Base-by-base conservation (phyloP, 2,797 vertebrate genomes). In the Pantherophis vulpinus region DNA sequence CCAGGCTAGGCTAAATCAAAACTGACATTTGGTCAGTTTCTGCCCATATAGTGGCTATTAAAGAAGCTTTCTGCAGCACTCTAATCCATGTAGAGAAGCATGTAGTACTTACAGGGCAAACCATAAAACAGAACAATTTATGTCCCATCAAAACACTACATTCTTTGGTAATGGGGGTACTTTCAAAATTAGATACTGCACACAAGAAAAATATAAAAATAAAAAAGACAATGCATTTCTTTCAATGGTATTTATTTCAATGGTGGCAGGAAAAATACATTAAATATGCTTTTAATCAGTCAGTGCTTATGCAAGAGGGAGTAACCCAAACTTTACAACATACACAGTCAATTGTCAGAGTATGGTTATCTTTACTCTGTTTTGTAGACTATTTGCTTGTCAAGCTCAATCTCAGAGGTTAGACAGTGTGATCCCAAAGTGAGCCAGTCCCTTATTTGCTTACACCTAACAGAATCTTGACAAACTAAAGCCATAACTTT, bases 11-110 rank as follows among this genome's bases (percentile, higher is more conserved):
- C 42, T 63, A 91, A 95, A 92, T 92, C 92, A 94, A 96, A 95
- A 6, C 10, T 93, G 90, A 88, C 91, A 94, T 32, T 37, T 93
- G 89, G 55, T 94, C 90, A 94, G 59, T 89, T 93, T 95, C 83
- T 91, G 11, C 61, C 4, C 54, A 70, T 42, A 61, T 12, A 61
- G 54, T 5, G 94, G 58, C 42, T 25, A 47, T 86, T 93, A 93
- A 94, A 89, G 74, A 14, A 88, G 5, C 47, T 92, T 93, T 90
- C 63, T 83, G 79, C 20, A 83, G 74, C 42, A 47, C 79, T 83
- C 79, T 83, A 47, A 37, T 91, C 95, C 92, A 63, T 87, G 54
- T 9, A 51, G 54, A 89, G 90, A 83, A 91, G 51, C 27, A 92
- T 89, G 23, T 89, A 95, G 87, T 56, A 91, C 55, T 92, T 95